Evolutionary conservation across 2,888 invertebrate genomes (phyloP).

Genomic region (Deladenus siricidicola): DNA sequence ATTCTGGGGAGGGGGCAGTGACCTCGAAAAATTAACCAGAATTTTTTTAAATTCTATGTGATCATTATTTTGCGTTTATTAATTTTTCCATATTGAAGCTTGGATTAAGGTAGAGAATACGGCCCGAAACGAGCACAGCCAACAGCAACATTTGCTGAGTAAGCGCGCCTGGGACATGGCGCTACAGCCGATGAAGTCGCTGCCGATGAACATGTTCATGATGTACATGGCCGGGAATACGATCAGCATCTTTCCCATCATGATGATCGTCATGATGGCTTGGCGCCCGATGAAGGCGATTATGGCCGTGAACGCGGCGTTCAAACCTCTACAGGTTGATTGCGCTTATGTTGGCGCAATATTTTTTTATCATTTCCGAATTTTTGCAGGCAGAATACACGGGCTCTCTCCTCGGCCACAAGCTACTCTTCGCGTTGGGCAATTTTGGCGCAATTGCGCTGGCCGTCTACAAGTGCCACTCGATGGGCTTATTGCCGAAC

Average conservation of each 20-base stretch:
- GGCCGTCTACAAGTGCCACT: constrained; percentile 51
- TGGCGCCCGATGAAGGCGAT: constrained; percentile 90
- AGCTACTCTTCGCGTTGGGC: constrained; percentile 46
- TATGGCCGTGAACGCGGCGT: constrained; percentile 67
- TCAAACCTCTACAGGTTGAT: constrained; percentile 38
- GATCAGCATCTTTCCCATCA: constrained; percentile 89
- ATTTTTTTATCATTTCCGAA: background rate
- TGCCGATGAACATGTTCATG: constrained; percentile 82
- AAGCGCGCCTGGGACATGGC: constrained; percentile 54
- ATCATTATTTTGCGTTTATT: too few species aligned
- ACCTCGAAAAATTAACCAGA: too few species aligned
- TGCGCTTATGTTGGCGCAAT: background rate
- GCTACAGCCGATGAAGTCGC: constrained; percentile 47
- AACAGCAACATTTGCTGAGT: constrained; percentile 46
- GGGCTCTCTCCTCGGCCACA: constrained; percentile 44
- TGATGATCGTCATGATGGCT: constrained; percentile 99
- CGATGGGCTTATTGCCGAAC: constrained; percentile 51
- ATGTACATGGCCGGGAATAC: constrained; percentile 84
- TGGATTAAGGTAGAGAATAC: constrained; percentile 16
- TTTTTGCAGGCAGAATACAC: constrained; percentile 35
- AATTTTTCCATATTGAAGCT: too few species aligned
- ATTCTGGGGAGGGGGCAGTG: too few species aligned
- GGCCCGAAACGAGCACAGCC: constrained; percentile 27
- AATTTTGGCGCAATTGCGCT: constrained; percentile 49
- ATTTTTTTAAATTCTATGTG: too few species aligned